phyloP scores from a whole-genome alignment of 2,888 invertebrate species.

The Caprella mutica region DNA sequence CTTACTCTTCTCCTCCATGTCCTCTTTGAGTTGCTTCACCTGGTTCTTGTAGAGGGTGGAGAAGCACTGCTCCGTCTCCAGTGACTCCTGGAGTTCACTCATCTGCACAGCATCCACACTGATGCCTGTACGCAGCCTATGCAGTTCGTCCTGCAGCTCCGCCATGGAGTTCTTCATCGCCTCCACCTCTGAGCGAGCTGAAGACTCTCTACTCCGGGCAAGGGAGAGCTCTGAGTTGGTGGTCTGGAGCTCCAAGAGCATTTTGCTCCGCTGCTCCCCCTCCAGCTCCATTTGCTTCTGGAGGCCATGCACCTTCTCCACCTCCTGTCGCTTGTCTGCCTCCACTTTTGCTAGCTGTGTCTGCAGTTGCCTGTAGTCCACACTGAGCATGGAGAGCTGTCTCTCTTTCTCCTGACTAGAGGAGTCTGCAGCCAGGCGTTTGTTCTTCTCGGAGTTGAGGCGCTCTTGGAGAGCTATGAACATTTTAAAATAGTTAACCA shows the following conservation, averaged over 20 bases:
- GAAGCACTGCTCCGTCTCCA: constrained; percentile 93
- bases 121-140: constrained; percentile 56
- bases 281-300: constrained; percentile 85
- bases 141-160: constrained; percentile 61
- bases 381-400: constrained; percentile 84
- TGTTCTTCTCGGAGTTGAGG: constrained; percentile 76
- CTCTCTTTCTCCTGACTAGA: constrained; percentile 73
- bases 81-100: constrained; percentile 85
- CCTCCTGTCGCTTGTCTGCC: constrained; percentile 79
- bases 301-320: constrained; percentile 67
- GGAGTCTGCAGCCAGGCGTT: constrained; percentile 70
- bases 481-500: too few relatives aligned
- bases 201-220: constrained; percentile 59
- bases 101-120: constrained; percentile 59
- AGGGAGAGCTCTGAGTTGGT: constrained; percentile 47
- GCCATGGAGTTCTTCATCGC: constrained; percentile 58
- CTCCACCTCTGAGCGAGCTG: constrained; percentile 55
- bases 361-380: constrained; percentile 89
- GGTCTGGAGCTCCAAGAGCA: constrained; percentile 20
- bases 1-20: constrained; percentile 72
- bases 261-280: constrained; percentile 67
- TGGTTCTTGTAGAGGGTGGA: constrained; percentile 89
- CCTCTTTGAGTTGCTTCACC: constrained; percentile 76
- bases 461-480: constrained; percentile 57
- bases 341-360: constrained; percentile 73